Conservation (phyloP, 2,888 invertebrate species). For the Stegana nigrithorax region DNA sequence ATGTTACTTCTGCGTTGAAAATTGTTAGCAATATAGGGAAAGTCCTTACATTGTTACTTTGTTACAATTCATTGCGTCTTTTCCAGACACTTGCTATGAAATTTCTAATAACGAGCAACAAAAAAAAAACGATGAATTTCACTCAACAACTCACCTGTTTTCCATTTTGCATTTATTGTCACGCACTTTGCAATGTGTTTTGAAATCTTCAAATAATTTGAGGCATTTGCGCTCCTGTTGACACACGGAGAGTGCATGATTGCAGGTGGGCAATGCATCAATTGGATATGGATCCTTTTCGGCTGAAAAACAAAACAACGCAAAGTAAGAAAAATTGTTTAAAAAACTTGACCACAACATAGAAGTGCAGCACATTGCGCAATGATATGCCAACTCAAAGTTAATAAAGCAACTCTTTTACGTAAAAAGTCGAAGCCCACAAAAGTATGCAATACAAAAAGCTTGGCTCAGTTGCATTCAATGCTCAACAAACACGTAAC, state of each 20-base stretch:
- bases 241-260: conserved; percentile 88
- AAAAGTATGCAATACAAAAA: background rate
- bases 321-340: background rate
- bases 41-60: no score
- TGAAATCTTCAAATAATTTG: conserved; percentile 86
- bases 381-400: no score
- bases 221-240: conserved; percentile 84
- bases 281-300: conserved; percentile 91
- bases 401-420: background rate
- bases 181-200: conserved; percentile 85
- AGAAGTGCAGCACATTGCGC: no score
- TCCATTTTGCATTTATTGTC: conserved; percentile 91
- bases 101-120: no score
- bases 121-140: no score
- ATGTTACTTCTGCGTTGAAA: no score
- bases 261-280: conserved; percentile 89
- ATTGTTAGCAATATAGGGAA: no score
- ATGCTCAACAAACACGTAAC: conserved; percentile 10
- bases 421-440: background rate
- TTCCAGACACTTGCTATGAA: no score
- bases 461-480: background rate
- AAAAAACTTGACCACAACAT: no score
- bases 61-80: no score
- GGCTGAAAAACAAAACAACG: conserved; percentile 42
- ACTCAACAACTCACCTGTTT: conserved; percentile 80